phyloP scores from a whole-genome alignment of 2,888 invertebrate genomes.

The Liposcelis brunnea region DNA sequence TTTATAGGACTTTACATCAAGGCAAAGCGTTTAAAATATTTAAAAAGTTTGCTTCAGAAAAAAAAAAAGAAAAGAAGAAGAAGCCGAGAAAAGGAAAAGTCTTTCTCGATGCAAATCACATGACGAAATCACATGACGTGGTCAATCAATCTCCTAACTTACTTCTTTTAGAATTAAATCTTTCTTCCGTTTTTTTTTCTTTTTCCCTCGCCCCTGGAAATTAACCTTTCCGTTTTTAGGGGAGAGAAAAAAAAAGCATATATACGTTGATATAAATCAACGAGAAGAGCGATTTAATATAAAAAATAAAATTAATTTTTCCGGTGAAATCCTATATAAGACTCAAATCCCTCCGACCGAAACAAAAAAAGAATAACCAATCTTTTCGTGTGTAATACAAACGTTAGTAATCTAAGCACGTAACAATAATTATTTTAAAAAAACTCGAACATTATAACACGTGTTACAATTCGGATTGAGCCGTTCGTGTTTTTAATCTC shows the following conservation, averaged over 20 bases:
- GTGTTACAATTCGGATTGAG: no score
- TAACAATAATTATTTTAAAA: background rate
- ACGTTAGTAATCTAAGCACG: constrained; percentile 1
- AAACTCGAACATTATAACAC: no score
- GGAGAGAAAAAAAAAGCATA: background rate
- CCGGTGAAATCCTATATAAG: no score
- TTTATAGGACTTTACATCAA: no score
- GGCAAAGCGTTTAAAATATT: background rate
- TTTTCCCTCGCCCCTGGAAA: background rate
- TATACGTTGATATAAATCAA: no score
- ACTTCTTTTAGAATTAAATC: background rate
- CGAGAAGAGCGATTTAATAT: background rate
- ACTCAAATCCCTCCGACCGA: no score
- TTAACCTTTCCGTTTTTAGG: background rate
- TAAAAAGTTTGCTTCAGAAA: constrained; percentile 6
- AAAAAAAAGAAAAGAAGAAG: background rate
- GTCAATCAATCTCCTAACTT: no score
- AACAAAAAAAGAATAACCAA: constrained; percentile 2
- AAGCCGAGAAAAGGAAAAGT: background rate
- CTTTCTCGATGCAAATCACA: no score
- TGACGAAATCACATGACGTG: no score
- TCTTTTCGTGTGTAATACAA: constrained; percentile 8
- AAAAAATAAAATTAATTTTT: no score
- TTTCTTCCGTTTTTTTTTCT: background rate
- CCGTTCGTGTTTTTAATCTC: no score